Percentiles rank a stretch among this genome's conserved stretches.
These are phyloP conservation scores for Xestia c-nigrum DNA, from an alignment of 2,888 invertebrate genomes.

Conservation along the genomic window DNA sequence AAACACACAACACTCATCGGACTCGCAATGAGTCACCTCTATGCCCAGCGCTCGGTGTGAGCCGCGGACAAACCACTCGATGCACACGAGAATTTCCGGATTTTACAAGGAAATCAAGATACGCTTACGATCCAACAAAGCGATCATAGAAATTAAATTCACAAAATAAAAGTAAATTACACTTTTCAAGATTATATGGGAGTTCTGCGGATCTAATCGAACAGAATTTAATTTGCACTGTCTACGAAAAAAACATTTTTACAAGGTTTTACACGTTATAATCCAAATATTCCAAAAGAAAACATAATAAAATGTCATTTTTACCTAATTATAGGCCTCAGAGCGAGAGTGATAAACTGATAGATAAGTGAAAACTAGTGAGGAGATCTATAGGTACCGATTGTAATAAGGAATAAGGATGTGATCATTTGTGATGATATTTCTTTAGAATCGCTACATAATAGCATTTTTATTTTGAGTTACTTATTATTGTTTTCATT, in stretches of 20 bases:
- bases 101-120: constrained; percentile 40
- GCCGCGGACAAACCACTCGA: constrained; percentile 1
- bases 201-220: not conserved
- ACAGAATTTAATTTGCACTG: not conserved
- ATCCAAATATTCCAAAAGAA: not conserved
- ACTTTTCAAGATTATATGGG: not conserved
- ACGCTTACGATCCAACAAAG: not conserved
- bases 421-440: no score
- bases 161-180: constrained; percentile 1
- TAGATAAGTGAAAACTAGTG: not conserved
- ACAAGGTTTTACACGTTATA: not conserved
- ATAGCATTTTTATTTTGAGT: not conserved
- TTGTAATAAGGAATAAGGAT: not conserved
- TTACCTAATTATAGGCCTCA: no score
- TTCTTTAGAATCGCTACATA: not conserved
- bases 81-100: constrained; percentile 44
- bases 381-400: not conserved
- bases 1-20: constrained; percentile 14
- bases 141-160: not conserved
- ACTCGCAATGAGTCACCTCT: constrained; percentile 20
- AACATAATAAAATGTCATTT: constrained; percentile 23
- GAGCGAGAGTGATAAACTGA: no score
- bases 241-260: not conserved
- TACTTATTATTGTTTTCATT: not conserved
- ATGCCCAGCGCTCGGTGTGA: not conserved